Evolutionary conservation across 2,113 vertebrate genomes (phyloP).

Genomic region (Zosterops japonicus): DNA sequence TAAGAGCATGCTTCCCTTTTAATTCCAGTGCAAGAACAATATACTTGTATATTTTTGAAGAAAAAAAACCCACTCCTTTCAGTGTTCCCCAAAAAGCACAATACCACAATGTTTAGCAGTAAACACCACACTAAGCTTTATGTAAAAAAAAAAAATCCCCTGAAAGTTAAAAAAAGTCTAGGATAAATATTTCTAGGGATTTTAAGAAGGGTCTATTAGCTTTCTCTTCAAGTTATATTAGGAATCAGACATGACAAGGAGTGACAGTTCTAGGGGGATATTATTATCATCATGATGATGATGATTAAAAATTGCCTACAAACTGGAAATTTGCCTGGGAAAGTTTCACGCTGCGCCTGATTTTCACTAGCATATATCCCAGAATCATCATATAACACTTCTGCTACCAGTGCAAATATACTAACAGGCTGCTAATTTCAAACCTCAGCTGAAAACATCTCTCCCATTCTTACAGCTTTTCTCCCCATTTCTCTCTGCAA

Average conservation of each 20-base stretch:
- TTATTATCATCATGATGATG: not conserved
- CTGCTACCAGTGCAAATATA: conserved; percentile 3
- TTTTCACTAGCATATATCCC: not conserved
- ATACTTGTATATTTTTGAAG: not conserved
- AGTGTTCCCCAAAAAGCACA: not conserved
- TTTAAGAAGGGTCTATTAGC: not conserved
- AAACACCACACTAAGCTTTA: not conserved
- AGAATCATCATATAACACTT: not conserved
- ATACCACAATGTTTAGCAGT: not conserved
- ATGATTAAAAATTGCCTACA: not conserved
- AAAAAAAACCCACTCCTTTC: not conserved
- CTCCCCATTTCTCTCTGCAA: conserved; percentile 55
- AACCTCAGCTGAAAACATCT: conserved; percentile 59
- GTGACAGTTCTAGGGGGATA: not conserved
- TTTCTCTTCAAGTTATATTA: not conserved
- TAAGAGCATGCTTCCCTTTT: not conserved
- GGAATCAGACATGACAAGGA: not conserved
- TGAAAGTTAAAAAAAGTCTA: not conserved
- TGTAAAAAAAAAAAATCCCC: not conserved
- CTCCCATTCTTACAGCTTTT: conserved; percentile 43
- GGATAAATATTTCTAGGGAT: conserved; percentile 1
- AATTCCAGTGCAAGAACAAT: not conserved
- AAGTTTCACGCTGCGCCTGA: not conserved
- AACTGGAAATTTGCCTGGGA: not conserved
- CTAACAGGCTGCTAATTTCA: conserved; percentile 8